These are phyloP conservation scores for Drosophila quadrilineata DNA, from an alignment of 1,140 invertebrate genomes.

Conservation along the genomic window DNA sequence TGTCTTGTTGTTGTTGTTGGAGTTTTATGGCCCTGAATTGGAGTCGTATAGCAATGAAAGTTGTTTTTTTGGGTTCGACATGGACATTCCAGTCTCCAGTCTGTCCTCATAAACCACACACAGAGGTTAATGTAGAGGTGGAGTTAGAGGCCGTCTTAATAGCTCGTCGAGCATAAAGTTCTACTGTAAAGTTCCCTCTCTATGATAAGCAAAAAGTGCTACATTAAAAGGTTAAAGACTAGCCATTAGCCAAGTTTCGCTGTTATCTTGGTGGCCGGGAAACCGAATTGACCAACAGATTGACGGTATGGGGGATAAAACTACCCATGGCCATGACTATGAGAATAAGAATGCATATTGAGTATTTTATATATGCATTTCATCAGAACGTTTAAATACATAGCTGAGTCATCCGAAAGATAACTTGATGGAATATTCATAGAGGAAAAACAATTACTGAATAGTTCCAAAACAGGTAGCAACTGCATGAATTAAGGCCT, in stretches of 20 bases:
- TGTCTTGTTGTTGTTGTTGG: background rate
- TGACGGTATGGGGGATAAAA: too few relatives aligned
- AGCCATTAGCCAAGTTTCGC: slow-evolving; percentile 73
- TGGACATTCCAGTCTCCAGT: background rate
- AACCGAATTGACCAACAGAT: slow-evolving; percentile 8
- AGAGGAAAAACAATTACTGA: slow-evolving; percentile 43
- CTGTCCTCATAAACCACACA: slow-evolving; percentile 41
- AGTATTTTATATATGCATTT: slow-evolving; percentile 25
- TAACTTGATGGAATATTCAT: slow-evolving; percentile 66
- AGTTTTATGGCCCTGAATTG: slow-evolving; percentile 38
- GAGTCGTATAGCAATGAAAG: slow-evolving; percentile 42
- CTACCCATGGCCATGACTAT: too few relatives aligned
- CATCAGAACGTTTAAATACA: slow-evolving; percentile 47
- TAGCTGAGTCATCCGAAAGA: slow-evolving; percentile 69
- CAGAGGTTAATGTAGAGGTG: slow-evolving; percentile 12
- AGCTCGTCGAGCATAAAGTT: slow-evolving; percentile 40
- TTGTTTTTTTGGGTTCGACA: slow-evolving; percentile 17
- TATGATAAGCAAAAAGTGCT: slow-evolving; percentile 65
- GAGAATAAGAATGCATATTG: slow-evolving; percentile 42
- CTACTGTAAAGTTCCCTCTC: slow-evolving; percentile 43
- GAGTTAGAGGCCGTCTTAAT: slow-evolving; percentile 32
- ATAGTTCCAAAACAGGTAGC: slow-evolving; percentile 67
- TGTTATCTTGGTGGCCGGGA: slow-evolving; percentile 29
- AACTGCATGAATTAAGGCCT: slow-evolving; percentile 30
- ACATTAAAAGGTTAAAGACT: slow-evolving; percentile 76